phyloP scores from a whole-genome alignment of 2,113 vertebrate genomes.

The Cyprinodon tularosa region DNA sequence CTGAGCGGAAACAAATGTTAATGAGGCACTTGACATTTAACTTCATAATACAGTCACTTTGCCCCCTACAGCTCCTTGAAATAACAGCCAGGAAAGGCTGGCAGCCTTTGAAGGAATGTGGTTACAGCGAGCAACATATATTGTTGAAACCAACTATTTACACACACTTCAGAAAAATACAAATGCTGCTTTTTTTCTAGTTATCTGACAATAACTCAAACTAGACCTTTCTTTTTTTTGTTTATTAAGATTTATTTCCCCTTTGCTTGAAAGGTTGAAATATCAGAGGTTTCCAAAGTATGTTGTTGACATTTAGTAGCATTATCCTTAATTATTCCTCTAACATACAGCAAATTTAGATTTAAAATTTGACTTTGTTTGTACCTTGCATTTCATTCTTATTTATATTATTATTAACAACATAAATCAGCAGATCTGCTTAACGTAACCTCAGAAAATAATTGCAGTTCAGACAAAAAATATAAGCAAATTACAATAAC shows the following conservation, averaged over 20 bases:
- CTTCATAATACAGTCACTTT: slow-evolving; percentile 58
- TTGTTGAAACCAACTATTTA: not conserved
- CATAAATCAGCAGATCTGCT: not conserved
- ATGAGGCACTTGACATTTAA: slow-evolving; percentile 81
- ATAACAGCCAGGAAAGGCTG: slow-evolving; percentile 43
- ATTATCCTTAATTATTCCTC: not conserved
- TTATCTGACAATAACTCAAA: not conserved
- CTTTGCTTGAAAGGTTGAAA: too few relatives aligned
- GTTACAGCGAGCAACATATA: slow-evolving; percentile 1
- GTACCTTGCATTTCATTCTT: not conserved
- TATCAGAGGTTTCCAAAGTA: not conserved
- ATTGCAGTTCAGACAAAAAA: not conserved
- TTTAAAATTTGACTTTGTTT: not conserved
- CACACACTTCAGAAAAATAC: not conserved
- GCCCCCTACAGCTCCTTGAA: slow-evolving; percentile 64
- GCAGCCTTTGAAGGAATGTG: slow-evolving; percentile 16
- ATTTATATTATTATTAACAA: not conserved
- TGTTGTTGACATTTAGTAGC: not conserved
- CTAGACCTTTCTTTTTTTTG: too few relatives aligned
- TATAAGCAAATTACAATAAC: not conserved
- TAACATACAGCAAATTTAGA: not conserved
- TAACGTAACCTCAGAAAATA: not conserved
- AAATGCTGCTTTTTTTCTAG: not conserved
- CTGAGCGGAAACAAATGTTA: slow-evolving; percentile 72
- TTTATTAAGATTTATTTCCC: too few relatives aligned